Base-by-base conservation (phyloP, 2,888 invertebrate species). In the Lottia gigantea region DNA sequence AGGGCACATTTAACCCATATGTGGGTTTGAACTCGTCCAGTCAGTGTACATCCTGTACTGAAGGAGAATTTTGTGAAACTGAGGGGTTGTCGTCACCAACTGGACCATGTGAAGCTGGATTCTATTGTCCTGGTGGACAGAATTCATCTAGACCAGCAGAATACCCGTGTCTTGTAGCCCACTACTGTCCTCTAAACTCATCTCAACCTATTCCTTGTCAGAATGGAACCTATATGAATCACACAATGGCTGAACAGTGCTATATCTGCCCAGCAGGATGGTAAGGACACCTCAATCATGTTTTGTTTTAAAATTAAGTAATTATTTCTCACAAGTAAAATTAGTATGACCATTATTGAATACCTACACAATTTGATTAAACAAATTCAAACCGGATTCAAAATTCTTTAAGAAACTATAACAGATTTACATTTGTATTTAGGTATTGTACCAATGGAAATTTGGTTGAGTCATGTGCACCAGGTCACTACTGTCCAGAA, bases 1-100 rank as follows among this genome's bases (percentile, higher is more conserved):
- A 87, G 86, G 86, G 86, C 12, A 86, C 87, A 3, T 87, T 85
- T 75, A 87, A 82, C 70, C 82, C 85, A 1, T 82, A 84, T 75
- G 67, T 74, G 6, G 86, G 86, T 45, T 75, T 87, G n/a, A 81
- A 78, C 68, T 74, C 71, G 55, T 69, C 79, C 1, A 74, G 74
- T 23, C 77, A 78, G 26, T 87, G 86, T 74, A 85, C 84, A 8
- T 70, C 74, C 1, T 86, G 86, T 77, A 82, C 83, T 6, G 74
- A 76, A 40, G 86, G 87, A 1, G 76, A 81, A 62, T 85, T 78
- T 71, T 85, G 85, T 73, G 80, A 72, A 23, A 69, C 76, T 2
- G 77, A 81, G 68, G 84, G 84, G 0, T 75, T 85, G 15, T 82
- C 81, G 61, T 66, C 62, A 4, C 83, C 85, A 6, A 76, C 84